Conservation (phyloP, 2,797 vertebrate genomes). For the Corythornis leucogaster region DNA sequence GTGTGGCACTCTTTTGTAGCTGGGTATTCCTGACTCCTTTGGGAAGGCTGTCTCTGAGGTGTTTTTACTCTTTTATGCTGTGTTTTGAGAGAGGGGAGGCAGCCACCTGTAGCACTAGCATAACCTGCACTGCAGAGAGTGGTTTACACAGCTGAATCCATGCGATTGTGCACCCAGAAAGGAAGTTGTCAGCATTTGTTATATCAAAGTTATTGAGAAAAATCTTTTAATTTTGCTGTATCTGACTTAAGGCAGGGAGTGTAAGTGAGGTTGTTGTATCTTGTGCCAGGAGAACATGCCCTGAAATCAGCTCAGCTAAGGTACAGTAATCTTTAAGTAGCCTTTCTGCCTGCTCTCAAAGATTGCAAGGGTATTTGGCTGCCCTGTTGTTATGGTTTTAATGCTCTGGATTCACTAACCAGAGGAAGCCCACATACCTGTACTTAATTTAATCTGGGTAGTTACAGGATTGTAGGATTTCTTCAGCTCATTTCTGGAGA, state of each 20-base stretch:
- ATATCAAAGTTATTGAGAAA: neutral
- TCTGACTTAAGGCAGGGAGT: neutral
- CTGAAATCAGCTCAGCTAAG: neutral
- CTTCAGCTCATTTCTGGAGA: neutral
- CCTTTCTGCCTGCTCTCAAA: neutral
- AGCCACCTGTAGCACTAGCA: neutral
- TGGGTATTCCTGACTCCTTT: neutral
- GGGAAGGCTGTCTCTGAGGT: neutral
- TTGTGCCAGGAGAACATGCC: neutral
- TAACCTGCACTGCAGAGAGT: neutral
- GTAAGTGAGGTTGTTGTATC: neutral
- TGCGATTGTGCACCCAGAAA: neutral
- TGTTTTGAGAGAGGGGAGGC: neutral
- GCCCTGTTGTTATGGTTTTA: neutral
- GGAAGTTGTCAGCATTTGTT: neutral
- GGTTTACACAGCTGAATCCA: neutral
- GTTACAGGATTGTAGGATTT: neutral
- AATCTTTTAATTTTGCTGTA: neutral
- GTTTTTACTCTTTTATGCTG: neutral
- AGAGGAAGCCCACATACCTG: neutral
- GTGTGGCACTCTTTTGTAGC: neutral
- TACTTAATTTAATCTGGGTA: neutral
- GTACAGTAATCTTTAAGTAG: neutral
- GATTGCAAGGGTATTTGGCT: neutral
- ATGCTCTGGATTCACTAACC: neutral